phyloP scores from a whole-genome alignment of 2,888 invertebrate genomes.

The Himalopsyche anomala region DNA sequence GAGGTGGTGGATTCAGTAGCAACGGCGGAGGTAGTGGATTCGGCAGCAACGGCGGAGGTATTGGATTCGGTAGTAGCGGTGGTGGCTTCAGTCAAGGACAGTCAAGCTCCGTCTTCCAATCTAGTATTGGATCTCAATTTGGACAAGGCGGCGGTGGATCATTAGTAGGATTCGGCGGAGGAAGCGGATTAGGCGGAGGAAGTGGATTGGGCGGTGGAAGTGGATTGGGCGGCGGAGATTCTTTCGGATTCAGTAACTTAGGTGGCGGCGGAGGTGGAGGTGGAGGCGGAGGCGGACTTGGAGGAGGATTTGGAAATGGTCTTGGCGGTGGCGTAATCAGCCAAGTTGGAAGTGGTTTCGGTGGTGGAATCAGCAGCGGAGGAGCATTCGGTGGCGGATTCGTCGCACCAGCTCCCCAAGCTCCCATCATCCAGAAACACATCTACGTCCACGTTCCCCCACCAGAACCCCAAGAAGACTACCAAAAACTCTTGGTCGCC shows the following conservation, averaged over 20 bases:
- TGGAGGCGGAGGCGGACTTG: constrained; percentile 49
- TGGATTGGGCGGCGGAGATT: constrained; percentile 43
- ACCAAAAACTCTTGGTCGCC: constrained; percentile 80
- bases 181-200: constrained; percentile 47
- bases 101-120: neutral
- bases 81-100: neutral
- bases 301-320: constrained; percentile 57
- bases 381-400: constrained; percentile 68
- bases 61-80: neutral
- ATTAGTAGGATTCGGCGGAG: constrained; percentile 32
- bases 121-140: constrained; percentile 31
- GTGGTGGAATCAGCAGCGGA: constrained; percentile 50
- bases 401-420: constrained; percentile 68
- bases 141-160: constrained; percentile 37
- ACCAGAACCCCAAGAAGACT: constrained; percentile 85
- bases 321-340: constrained; percentile 45
- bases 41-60: neutral
- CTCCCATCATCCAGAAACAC: constrained; percentile 85
- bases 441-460: constrained; percentile 91
- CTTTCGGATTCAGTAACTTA: constrained; percentile 33
- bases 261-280: constrained; percentile 37
- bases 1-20: neutral
- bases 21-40: constrained; percentile 6
- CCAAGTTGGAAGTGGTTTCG: constrained; percentile 46
- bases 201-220: constrained; percentile 39